Conservation (phyloP, 2,888 invertebrate genomes). For the Athrips mouffetella region DNA sequence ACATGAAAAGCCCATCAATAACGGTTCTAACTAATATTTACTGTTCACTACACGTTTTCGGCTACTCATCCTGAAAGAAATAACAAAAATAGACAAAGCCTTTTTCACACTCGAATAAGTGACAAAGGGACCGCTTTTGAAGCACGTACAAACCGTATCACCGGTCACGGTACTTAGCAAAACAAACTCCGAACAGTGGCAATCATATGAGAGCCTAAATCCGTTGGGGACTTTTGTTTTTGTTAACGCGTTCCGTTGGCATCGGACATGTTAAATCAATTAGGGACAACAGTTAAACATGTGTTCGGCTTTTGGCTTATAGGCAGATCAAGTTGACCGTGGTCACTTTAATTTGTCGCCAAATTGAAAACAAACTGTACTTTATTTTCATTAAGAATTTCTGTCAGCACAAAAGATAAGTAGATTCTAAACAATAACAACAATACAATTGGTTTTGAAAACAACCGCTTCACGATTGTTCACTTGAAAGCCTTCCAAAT, state of each 20-base stretch:
- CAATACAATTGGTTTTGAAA: background rate
- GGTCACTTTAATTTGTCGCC: conserved; percentile 3
- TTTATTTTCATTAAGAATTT: background rate
- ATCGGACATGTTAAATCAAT: conserved; percentile 64
- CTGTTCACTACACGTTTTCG: conserved; percentile 11
- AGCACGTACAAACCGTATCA: conserved; percentile 53
- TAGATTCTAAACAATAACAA: background rate
- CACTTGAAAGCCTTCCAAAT: background rate
- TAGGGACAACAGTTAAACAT: conserved; percentile 48
- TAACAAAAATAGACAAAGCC: conserved; percentile 20
- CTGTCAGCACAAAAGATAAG: background rate
- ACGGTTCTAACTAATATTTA: conserved; percentile 1
- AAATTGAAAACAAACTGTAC: background rate
- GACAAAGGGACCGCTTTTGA: conserved; percentile 60
- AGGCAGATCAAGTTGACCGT: conserved; percentile 6
- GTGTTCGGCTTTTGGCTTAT: conserved; percentile 17
- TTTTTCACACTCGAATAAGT: conserved; percentile 44
- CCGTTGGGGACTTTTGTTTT: conserved; percentile 45
- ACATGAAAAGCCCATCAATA: background rate
- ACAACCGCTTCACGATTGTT: background rate
- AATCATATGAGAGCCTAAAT: conserved; percentile 51
- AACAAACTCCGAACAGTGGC: conserved; percentile 63
- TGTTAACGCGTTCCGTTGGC: conserved; percentile 45
- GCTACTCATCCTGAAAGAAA: conserved; percentile 13
- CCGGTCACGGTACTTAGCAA: conserved; percentile 60